Evolutionary conservation across 2,888 invertebrate genomes (phyloP).

Genomic region (Hesperia comma): DNA sequence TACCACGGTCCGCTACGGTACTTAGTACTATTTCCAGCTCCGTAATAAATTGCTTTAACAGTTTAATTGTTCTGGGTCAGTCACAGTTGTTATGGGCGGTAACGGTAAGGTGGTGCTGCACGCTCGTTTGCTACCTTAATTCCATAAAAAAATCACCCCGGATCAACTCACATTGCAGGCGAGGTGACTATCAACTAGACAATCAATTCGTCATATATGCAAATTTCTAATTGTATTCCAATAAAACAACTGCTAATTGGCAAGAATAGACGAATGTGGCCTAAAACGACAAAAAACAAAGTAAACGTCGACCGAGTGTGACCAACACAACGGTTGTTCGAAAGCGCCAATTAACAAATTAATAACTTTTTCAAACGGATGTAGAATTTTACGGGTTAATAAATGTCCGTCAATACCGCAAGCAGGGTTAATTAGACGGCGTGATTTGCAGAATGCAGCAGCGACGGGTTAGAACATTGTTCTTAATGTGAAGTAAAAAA

Average conservation of each 20-base stretch:
- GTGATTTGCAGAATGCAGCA: constrained; percentile 61
- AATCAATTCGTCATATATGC: neutral
- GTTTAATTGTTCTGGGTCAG: no score
- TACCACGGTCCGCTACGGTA: no score
- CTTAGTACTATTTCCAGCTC: no score
- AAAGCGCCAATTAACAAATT: constrained; percentile 32
- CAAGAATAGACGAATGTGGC: neutral
- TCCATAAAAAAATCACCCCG: no score
- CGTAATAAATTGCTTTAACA: no score
- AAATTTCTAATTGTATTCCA: neutral
- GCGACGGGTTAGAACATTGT: constrained; percentile 52
- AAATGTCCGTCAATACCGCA: constrained; percentile 32
- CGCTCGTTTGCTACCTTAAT: no score
- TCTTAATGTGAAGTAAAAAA: constrained; percentile 56
- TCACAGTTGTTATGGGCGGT: no score
- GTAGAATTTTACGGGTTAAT: constrained; percentile 35
- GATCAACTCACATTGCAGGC: no score
- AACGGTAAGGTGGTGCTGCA: no score
- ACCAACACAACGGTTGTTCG: constrained; percentile 1
- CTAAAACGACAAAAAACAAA: neutral
- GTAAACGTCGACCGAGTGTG: neutral
- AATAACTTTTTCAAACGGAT: constrained; percentile 30
- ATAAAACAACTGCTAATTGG: constrained; percentile 6
- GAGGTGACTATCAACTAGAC: no score
- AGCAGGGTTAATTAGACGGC: constrained; percentile 56